Evolutionary conservation across 2,888 invertebrate genomes (phyloP), one percentile per base, ranked within the genome.

Genomic region (Trissoscelio sp.): DNA sequence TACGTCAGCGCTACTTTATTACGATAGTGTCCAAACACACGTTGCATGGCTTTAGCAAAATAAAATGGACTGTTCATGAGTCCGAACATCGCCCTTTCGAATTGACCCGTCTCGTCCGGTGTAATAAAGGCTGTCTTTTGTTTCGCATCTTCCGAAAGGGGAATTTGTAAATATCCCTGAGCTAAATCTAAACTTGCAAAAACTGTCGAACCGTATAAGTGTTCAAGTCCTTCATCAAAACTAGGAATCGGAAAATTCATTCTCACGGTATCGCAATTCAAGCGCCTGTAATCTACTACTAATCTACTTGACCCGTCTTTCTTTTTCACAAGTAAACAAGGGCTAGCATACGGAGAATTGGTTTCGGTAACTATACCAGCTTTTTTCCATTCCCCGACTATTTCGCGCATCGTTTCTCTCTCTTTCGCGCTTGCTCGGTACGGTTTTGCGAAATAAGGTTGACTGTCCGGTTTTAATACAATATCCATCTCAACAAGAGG

Each of bases 41-140:
- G 37, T 51, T 87, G 84, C 82, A 89, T 83, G 7, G 70, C 20
- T 39, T 83, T 81, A 0, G 75, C 57, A 72, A 87, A 89, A n/a
- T 86, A 86, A 12, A 79, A 80, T 1, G 86, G 86, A 0, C 86
- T 86, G 48, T 88, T 88, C 31, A 83, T 74, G 1, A 88, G 75
- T 0, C 88, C 88, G 34, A 88, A 89, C 16, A 86, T 85, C 81
- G 86, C 84, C 0, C 79, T 9, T 3, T 82, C 62, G 39, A 85
- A 88, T 78, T 87, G 85, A 5, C 83, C 88, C 0, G 86, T 81
- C 1, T 79, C 79, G 3, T 83, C 81, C 0, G 84, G 84, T 5
- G 85, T 86, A 0, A 86, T 83, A 11, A 73, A 85, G 16, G 79
- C 82, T 3, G 78, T 85, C 9, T 37, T 37, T 11, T 4, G 2